phyloP scores from a whole-genome alignment of 2,113 vertebrate genomes.

The Thalassoma bifasciatum region DNA sequence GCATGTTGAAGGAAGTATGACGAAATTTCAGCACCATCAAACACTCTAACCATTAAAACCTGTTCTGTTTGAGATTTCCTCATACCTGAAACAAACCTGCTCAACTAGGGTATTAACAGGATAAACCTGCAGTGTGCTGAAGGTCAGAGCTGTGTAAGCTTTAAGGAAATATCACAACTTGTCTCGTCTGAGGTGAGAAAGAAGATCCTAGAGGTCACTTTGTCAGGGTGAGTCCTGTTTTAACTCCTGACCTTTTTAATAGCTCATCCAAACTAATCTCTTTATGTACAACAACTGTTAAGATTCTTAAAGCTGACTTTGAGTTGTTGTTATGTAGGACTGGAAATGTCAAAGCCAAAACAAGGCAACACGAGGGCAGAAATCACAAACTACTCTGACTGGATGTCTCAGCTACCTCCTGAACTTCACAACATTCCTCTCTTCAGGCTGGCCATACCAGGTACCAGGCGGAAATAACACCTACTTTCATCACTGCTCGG shows the following conservation, averaged over 20 bases:
- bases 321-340: neutral
- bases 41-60: neutral
- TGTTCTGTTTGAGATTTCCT: neutral
- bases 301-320: neutral
- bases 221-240: conserved; percentile 10
- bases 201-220: neutral
- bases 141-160: no score
- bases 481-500: neutral
- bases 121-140: no score
- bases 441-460: conserved; percentile 64
- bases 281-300: neutral
- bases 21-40: conserved; percentile 24
- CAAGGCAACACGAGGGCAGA: neutral
- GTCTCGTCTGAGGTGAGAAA: neutral
- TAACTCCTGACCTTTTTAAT: no score
- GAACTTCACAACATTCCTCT: conserved; percentile 44
- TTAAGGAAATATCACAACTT: neutral
- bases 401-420: conserved; percentile 65
- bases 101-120: no score
- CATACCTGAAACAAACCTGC: neutral
- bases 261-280: neutral
- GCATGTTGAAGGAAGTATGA: conserved; percentile 15
- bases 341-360: neutral
- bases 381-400: conserved; percentile 23
- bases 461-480: conserved; percentile 28